A percentile compares a stretch with the other conserved stretches of the same genome.
These are phyloP conservation scores for Euplagia quadripunctaria DNA, from an alignment of 2,888 invertebrate genomes.

Conservation along the genomic window DNA sequence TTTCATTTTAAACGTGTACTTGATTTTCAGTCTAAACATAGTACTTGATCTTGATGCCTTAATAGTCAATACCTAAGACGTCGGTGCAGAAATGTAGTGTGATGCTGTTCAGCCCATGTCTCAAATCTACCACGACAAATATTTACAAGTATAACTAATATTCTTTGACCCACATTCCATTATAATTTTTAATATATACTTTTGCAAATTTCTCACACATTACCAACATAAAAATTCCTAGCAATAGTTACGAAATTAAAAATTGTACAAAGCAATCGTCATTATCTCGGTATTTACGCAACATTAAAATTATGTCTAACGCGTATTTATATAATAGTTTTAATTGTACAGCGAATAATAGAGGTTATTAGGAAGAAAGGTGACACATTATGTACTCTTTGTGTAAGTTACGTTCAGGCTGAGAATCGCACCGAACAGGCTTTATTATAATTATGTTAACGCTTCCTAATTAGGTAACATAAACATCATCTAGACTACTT, in stretches of 20 bases:
- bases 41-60: too few relatives aligned
- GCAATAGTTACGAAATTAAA: constrained; percentile 46
- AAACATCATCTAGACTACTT: constrained; percentile 57
- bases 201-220: constrained; percentile 30
- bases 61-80: too few relatives aligned
- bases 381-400: constrained; percentile 20
- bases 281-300: constrained; percentile 50
- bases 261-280: constrained; percentile 40
- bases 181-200: constrained; percentile 6
- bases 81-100: too few relatives aligned
- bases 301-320: constrained; percentile 49
- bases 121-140: background rate
- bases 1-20: background rate
- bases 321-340: constrained; percentile 47
- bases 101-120: too few relatives aligned
- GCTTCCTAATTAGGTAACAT: constrained; percentile 63
- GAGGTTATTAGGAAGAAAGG: constrained; percentile 47
- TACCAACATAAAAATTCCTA: constrained; percentile 30
- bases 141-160: constrained; percentile 11
- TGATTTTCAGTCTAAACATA: too few relatives aligned
- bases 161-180: constrained; percentile 9
- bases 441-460: constrained; percentile 31
- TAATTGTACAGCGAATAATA: constrained; percentile 45
- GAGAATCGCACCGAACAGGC: background rate
- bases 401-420: background rate